Evolutionary conservation across 1,140 invertebrate genomes (phyloP).

Genomic region (Drosophila tsacasi): DNA sequence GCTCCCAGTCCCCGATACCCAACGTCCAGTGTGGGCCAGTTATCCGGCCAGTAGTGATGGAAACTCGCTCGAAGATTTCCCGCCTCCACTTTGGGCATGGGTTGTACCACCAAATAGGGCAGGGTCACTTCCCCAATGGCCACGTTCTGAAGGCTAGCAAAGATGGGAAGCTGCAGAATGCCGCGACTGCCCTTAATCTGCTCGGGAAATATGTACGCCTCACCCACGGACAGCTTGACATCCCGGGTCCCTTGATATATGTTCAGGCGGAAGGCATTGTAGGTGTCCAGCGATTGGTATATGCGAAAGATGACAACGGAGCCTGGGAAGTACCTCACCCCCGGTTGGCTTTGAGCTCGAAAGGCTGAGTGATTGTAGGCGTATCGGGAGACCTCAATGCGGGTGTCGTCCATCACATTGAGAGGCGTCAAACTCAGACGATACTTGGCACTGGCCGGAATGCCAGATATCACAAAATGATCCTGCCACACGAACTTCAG

Average conservation of each 20-base stretch:
- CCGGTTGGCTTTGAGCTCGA: conserved; percentile 34
- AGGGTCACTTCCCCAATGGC: conserved; percentile 85
- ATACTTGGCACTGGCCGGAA: conserved; percentile 18
- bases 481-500: conserved; percentile 89
- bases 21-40: conserved; percentile 93
- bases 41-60: conserved; percentile 93
- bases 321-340: conserved; percentile 53
- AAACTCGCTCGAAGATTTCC: conserved; percentile 93
- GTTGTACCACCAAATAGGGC: conserved; percentile 89
- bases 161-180: conserved; percentile 87
- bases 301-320: conserved; percentile 64
- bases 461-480: conserved; percentile 41
- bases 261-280: conserved; percentile 51
- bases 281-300: conserved; percentile 47
- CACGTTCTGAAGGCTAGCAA: conserved; percentile 20
- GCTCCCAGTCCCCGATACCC: conserved; percentile 94
- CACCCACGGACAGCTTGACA: conserved; percentile 87
- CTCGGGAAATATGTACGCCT: conserved; percentile 89
- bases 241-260: conserved; percentile 39
- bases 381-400: conserved; percentile 60
- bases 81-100: conserved; percentile 88
- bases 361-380: conserved; percentile 67
- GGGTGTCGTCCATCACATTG: conserved; percentile 50
- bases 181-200: conserved; percentile 89
- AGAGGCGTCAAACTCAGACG: conserved; percentile 49